Percentiles rank a stretch among this genome's conserved stretches.
Evolutionary conservation across 2,888 invertebrate species (phyloP).

Genomic region (Amblyteles armatorius): DNA sequence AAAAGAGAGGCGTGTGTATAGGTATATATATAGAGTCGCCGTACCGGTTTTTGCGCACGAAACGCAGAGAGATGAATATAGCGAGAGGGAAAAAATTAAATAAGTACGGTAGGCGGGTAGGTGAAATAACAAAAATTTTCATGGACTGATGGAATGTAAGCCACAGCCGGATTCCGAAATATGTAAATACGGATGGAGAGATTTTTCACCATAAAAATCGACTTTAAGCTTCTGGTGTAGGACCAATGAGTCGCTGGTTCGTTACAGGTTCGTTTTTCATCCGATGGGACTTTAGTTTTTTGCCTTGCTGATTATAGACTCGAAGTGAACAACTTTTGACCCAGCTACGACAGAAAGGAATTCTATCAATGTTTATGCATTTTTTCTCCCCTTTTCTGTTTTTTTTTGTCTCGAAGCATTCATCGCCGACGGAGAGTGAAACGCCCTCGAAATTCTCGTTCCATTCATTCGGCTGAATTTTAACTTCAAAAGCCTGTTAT

Average conservation of each 20-base stretch:
- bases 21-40: background rate
- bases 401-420: background rate
- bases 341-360: background rate
- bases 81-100: background rate
- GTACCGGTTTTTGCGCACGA: constrained; percentile 27
- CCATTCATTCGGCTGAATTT: constrained; percentile 3
- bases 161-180: background rate
- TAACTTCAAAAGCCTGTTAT: background rate
- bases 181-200: background rate
- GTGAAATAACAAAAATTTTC: background rate
- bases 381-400: background rate
- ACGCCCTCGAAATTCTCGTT: constrained; percentile 14
- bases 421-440: background rate
- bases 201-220: too few species aligned
- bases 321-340: background rate
- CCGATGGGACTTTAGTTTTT: background rate
- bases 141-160: background rate
- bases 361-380: background rate
- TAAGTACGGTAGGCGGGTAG: background rate
- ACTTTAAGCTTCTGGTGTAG: too few species aligned
- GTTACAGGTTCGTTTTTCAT: too few species aligned
- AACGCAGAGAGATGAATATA: constrained; percentile 31
- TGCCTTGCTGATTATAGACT: background rate
- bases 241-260: too few species aligned
- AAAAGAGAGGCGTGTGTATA: constrained; percentile 20